phyloP scores from a whole-genome alignment of 2,888 invertebrate genomes.

The Coelogynopora nodosa region DNA sequence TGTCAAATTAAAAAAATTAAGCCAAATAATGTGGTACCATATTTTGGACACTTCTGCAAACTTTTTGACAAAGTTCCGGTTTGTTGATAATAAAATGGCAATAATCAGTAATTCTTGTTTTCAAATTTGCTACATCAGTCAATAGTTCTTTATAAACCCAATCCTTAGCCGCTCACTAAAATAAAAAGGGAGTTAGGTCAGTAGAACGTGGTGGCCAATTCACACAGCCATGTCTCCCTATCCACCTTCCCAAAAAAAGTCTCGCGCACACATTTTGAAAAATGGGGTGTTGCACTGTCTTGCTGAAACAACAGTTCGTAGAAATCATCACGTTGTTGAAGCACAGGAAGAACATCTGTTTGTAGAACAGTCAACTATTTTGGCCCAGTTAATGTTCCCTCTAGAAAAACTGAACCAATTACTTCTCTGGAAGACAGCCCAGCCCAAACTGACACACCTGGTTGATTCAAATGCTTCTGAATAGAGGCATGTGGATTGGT shows the following conservation, averaged over 20 bases:
- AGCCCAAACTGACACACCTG: background rate
- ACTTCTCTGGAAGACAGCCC: background rate
- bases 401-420: background rate
- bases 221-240: constrained; percentile 18
- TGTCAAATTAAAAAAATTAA: background rate
- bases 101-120: background rate
- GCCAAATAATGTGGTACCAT: too few species aligned
- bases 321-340: background rate
- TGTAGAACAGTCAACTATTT: constrained; percentile 16
- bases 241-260: background rate
- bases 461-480: constrained; percentile 13
- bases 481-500: constrained; percentile 16
- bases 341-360: background rate
- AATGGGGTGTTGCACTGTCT: constrained; percentile 33
- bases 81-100: background rate
- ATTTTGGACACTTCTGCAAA: constrained; percentile 1
- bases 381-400: constrained; percentile 16
- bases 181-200: constrained; percentile 33
- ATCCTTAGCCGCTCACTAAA: constrained; percentile 20
- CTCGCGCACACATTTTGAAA: background rate
- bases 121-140: background rate
- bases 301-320: background rate
- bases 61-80: background rate
- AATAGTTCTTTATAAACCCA: background rate
- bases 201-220: constrained; percentile 24